Conservation (phyloP, 2,797 vertebrate species). For the Sebastiscus albofasciatus region DNA sequence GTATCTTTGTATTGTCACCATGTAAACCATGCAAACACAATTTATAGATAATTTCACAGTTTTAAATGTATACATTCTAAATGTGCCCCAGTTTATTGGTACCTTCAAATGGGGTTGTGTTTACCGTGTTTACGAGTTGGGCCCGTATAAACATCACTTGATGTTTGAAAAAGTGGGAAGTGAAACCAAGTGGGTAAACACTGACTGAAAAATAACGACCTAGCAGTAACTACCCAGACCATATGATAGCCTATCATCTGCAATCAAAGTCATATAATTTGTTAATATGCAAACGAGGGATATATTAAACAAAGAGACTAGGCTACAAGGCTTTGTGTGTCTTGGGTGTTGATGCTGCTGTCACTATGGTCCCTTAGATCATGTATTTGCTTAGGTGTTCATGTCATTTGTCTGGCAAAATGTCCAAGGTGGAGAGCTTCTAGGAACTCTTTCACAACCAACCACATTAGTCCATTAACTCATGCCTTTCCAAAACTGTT, state of each 20-base stretch:
- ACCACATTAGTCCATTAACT: not conserved
- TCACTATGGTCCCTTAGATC: not conserved
- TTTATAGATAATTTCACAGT: no score
- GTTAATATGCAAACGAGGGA: not conserved
- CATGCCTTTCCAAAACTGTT: not conserved
- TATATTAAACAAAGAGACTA: not conserved
- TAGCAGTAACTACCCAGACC: accelerated
- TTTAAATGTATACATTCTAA: no score
- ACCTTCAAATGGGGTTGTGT: no score
- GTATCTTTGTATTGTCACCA: no score
- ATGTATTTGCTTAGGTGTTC: constrained; percentile 5
- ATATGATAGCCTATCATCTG: not conserved
- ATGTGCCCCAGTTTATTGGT: no score
- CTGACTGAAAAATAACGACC: not conserved
- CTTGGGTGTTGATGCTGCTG: not conserved
- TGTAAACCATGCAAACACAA: no score
- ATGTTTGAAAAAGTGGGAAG: not conserved
- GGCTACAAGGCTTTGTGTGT: not conserved
- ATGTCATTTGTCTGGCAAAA: constrained; percentile 32
- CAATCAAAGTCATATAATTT: not conserved
- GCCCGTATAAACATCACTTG: not conserved
- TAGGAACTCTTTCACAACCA: not conserved
- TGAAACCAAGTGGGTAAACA: not conserved
- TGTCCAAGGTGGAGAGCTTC: not conserved
- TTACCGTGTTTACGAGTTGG: no score